Evolutionary conservation across 2,888 invertebrate genomes (phyloP).

Genomic region (Patella ulyssiponensis): DNA sequence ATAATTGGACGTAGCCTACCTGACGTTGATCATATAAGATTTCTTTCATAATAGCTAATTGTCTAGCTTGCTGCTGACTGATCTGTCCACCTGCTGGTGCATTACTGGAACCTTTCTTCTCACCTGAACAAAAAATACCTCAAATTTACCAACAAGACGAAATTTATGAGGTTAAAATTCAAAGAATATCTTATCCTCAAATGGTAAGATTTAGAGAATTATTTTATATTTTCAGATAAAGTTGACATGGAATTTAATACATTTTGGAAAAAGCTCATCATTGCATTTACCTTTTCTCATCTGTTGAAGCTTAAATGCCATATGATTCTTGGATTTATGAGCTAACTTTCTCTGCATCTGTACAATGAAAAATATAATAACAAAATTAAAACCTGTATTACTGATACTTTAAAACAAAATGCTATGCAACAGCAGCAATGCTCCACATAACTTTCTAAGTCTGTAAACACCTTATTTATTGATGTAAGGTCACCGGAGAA

Average conservation of each 20-base stretch:
- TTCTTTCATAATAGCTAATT: constrained; percentile 65
- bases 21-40: constrained; percentile 64
- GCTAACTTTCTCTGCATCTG: constrained; percentile 53
- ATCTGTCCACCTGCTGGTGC: not conserved
- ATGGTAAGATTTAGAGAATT: too few species aligned
- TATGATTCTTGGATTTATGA: constrained; percentile 58
- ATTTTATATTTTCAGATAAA: too few species aligned
- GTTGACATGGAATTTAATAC: too few species aligned
- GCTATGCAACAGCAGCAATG: too few species aligned
- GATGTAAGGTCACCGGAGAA: too few species aligned
- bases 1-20: constrained; percentile 39
- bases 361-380: constrained; percentile 15
- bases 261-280: not conserved
- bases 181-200: too few species aligned
- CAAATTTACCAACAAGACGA: not conserved
- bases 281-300: constrained; percentile 39
- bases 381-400: too few species aligned
- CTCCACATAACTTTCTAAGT: too few species aligned
- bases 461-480: too few species aligned
- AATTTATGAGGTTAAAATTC: too few species aligned
- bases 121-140: constrained; percentile 36
- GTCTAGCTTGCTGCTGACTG: constrained; percentile 46
- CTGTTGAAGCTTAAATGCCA: constrained; percentile 45
- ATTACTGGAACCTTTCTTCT: constrained; percentile 39
- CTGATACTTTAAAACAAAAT: too few species aligned